Conservation (phyloP, 1,140 invertebrate genomes). For the Sarcophaga peregrina region DNA sequence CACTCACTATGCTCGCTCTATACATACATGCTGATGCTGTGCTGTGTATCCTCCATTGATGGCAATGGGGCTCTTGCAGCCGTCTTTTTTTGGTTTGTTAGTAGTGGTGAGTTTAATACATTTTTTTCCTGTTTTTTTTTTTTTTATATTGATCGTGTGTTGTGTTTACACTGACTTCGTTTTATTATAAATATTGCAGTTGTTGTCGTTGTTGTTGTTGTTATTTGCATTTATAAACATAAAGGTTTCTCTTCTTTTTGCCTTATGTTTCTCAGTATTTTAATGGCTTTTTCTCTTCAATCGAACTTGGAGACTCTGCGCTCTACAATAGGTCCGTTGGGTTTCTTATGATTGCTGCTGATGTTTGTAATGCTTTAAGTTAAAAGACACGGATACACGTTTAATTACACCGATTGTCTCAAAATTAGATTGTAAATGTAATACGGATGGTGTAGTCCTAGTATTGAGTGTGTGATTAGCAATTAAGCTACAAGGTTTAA, state of each 20-base stretch:
- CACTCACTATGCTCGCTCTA: not conserved
- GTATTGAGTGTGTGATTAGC: too few species aligned
- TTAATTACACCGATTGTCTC: too few species aligned
- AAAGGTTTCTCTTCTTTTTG: too few species aligned
- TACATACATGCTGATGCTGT: not conserved
- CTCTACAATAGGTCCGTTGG: not conserved
- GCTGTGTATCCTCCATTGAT: slow-evolving; percentile 4
- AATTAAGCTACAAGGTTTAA: too few species aligned
- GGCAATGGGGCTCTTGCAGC: not conserved
- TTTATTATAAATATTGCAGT: not conserved
- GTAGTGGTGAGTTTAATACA: not conserved
- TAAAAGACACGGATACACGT: too few species aligned
- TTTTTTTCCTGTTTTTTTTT: not conserved
- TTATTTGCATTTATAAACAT: not conserved
- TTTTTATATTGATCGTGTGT: not conserved
- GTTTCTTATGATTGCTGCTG: not conserved
- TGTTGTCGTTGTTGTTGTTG: not conserved
- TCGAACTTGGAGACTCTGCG: not conserved
- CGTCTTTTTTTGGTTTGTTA: not conserved
- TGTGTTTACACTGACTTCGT: not conserved
- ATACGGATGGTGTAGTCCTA: too few species aligned
- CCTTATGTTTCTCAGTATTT: too few species aligned
- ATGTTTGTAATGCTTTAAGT: too few species aligned
- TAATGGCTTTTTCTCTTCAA: slow-evolving; percentile 17
- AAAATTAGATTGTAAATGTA: too few species aligned